phyloP scores from a whole-genome alignment of 2,888 invertebrate species.

The Ischnura elegans region DNA sequence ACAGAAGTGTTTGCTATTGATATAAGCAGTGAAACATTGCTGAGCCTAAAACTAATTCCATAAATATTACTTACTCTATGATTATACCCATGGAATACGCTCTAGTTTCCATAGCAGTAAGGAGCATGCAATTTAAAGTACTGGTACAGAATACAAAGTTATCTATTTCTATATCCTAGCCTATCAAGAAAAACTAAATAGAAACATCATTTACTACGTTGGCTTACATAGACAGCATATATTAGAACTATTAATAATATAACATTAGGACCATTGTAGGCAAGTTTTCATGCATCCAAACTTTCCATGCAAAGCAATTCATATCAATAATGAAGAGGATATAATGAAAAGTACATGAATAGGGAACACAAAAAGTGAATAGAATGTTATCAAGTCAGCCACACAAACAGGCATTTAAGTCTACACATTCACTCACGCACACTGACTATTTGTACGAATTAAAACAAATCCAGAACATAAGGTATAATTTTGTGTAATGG shows the following conservation, averaged over 20 bases:
- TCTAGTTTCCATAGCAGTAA: not conserved
- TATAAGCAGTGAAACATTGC: conserved; percentile 18
- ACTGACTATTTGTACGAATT: conserved; percentile 48
- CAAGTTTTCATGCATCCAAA: not conserved
- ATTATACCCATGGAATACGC: not conserved
- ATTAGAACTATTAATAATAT: not conserved
- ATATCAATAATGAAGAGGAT: conserved; percentile 55
- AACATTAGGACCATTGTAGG: not conserved
- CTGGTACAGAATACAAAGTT: not conserved
- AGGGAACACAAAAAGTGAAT: conserved; percentile 58
- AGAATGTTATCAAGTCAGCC: conserved; percentile 55
- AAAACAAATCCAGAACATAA: conserved; percentile 22
- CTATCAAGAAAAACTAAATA: not conserved
- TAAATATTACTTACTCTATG: not conserved
- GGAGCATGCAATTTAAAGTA: conserved; percentile 18
- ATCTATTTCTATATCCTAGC: not conserved
- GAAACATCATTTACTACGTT: not conserved
- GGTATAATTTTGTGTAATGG: conserved; percentile 22
- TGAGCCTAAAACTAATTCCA: not conserved
- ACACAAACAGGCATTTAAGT: conserved; percentile 41
- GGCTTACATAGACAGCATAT: not conserved
- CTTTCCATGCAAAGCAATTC: conserved; percentile 57
- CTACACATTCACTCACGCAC: conserved; percentile 61
- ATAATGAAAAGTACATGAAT: conserved; percentile 50
- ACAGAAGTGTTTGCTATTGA: not conserved